Percentiles rank a stretch among this genome's conserved stretches.
These are phyloP conservation scores for Trichechus manatus DNA, from an alignment of 2,113 vertebrate genomes.

Conservation along the genomic window DNA sequence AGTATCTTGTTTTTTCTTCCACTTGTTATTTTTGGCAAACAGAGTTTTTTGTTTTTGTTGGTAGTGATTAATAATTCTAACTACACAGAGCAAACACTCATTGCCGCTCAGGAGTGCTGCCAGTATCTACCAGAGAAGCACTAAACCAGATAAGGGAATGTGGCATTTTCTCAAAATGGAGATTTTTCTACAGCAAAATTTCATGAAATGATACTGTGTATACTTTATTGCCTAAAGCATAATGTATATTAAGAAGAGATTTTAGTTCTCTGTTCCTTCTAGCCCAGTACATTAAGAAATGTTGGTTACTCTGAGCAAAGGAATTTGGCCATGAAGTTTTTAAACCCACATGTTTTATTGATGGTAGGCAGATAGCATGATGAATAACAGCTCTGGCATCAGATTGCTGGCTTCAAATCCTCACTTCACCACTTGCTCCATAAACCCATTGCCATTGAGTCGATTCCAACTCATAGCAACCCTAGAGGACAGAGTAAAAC, in stretches of 20 bases:
- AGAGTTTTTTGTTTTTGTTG: not conserved
- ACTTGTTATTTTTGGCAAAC: slow-evolving; percentile 50
- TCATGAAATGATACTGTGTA: not conserved
- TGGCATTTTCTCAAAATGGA: slow-evolving; percentile 34
- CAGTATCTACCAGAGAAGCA: slow-evolving; percentile 27
- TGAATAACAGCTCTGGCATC: slow-evolving; percentile 4
- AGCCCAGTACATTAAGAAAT: slow-evolving; percentile 18
- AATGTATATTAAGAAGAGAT: not conserved
- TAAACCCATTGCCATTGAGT: too few species aligned
- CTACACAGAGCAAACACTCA: not conserved
- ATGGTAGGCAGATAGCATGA: not conserved
- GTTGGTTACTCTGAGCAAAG: slow-evolving; percentile 55
- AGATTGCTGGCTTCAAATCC: slow-evolving; percentile 28
- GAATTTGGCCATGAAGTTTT: slow-evolving; percentile 38
- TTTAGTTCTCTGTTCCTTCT: slow-evolving; percentile 11
- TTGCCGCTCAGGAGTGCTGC: not conserved
- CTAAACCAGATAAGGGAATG: slow-evolving; percentile 5
- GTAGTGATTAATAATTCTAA: slow-evolving; percentile 2
- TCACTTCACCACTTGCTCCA: slow-evolving; percentile 1
- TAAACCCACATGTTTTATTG: slow-evolving; percentile 33
- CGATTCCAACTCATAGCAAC: too few species aligned
- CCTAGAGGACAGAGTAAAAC: too few species aligned
- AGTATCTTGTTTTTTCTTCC: not conserved
- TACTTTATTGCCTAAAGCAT: not conserved
- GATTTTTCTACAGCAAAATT: not conserved